Base-by-base conservation (phyloP, 2,113 vertebrate species). In the human region DNA sequence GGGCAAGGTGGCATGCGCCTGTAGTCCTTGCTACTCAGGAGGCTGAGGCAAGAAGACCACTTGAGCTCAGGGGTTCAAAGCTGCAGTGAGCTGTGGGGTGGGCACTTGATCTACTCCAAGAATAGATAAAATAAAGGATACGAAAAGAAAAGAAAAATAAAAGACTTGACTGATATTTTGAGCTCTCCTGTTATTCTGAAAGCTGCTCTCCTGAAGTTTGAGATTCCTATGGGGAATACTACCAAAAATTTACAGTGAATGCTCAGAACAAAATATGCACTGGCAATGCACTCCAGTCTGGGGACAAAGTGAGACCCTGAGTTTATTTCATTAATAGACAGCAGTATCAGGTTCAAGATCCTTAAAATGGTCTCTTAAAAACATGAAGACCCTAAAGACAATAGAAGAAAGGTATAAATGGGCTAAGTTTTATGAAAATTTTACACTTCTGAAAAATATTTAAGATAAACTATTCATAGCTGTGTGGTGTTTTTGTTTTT, bases 101-200 rank as follows among this genome's bases (percentile, higher is more conserved):
- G 23, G 9, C 27, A 23, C 27, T 2, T n/a, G 9, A 38, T 48
- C 55, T 70, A 94, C 50, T 55, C n/a, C n/a, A 85, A 13, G 38
- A 87, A 72, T 79, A 94, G 82, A 57, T 70, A 94, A 81, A 96
- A 91, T 38, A 86, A 97, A 83, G 2, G 14, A 75, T 76, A 92
- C 3, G 68, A 76, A 82, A 94, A 86, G 13, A 10, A 72, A 85
- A 87, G 7, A 80, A 16, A 93, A 90, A 35, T 73, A 81, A 57
- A 88, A 80, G 72, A 80, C 18, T 40, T 55, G 13, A 59, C 27
- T 93, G 18, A 9, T 80, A 75, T 32, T 84, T 30, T 93, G 68
- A 90, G 48, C 35, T 87, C 52, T 7, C 52, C 92, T 43, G 64
- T 76, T 81, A 78, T 89, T 93, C 45, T 66, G 50, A 96, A 96